Conservation (phyloP, 2,888 invertebrate species). For the Apoda limacodes region DNA sequence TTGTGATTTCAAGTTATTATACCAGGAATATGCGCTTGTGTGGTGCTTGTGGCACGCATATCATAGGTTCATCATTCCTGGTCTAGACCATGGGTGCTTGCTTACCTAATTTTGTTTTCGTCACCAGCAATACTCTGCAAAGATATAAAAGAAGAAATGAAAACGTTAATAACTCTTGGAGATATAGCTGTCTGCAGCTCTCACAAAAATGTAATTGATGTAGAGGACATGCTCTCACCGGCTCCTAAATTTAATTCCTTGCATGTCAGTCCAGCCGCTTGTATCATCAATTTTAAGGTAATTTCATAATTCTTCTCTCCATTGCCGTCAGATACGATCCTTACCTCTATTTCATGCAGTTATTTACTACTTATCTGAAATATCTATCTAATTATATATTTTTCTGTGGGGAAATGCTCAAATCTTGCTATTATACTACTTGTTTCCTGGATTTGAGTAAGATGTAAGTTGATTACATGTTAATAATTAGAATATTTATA, state of each 20-base stretch:
- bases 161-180: slow-evolving; percentile 26
- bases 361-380: too few relatives aligned
- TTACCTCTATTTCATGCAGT: too few relatives aligned
- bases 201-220: slow-evolving; percentile 14
- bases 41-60: neutral
- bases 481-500: too few relatives aligned
- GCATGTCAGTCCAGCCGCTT: slow-evolving; percentile 33
- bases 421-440: too few relatives aligned
- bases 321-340: too few relatives aligned
- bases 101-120: neutral
- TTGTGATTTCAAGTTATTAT: too few relatives aligned
- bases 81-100: neutral
- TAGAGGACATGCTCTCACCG: slow-evolving; percentile 23
- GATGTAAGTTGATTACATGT: too few relatives aligned
- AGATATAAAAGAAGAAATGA: slow-evolving; percentile 39
- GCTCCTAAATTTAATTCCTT: slow-evolving; percentile 22
- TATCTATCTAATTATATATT: too few relatives aligned
- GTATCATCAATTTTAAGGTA: slow-evolving; percentile 44
- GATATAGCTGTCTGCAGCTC: slow-evolving; percentile 13
- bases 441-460: too few relatives aligned
- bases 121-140: slow-evolving; percentile 44
- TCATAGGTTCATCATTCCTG: neutral
- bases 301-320: too few relatives aligned
- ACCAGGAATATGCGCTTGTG: too few relatives aligned
- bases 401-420: too few relatives aligned